Base-by-base conservation (phyloP, 2,888 invertebrate species). In the Ctenicera cuprea region DNA sequence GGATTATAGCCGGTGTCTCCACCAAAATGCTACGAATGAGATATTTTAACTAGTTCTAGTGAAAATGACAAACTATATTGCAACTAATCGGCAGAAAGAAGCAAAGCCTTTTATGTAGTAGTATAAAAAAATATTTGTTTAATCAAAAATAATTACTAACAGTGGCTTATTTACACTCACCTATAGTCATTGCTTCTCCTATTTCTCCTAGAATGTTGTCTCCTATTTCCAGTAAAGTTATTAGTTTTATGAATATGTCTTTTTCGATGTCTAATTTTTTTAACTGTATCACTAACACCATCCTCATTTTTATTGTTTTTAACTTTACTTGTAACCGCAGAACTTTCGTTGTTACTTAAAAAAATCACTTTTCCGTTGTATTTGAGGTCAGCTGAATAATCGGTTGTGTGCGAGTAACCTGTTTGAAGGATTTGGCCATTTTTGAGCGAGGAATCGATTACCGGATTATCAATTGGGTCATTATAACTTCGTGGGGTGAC, bases 391-490 rank as follows among this genome's bases (percentile, higher is more conserved):
- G 52, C 43, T 63, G 11, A 16, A 48, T 30, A 26, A 18, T 63
- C 63, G 4, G 33, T 14, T 22, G 26, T 26, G 14, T 26, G 54
- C 22, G 54, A 54, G 43, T 64, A 64, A 30, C 22, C 16, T 16
- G 22, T 20, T 65, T 72, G 68, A 16, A 83, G 73, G 48, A 80
- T 76, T 76, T 83, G 83, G 12, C 77, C 78, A 59, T 81, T 82
- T 74, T 83, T 82, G 11, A 77, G 73, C 0, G 73, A 70, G 5
- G 73, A 57, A 61, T 66, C 59, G 33, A 52, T 71, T 16, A 79
- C 73, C 5, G 76, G 59, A 22, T 54, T 79, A 70, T 84, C 85
- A 62, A 83, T 79, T 3, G 85, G 86, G 74, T 86, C 86, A 74
- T 87, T 87, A 76, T 83, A 83, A 75, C 80, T 83, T 63, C 79